Conservation (phyloP, 2,888 invertebrate species). For the Catocala nupta region DNA sequence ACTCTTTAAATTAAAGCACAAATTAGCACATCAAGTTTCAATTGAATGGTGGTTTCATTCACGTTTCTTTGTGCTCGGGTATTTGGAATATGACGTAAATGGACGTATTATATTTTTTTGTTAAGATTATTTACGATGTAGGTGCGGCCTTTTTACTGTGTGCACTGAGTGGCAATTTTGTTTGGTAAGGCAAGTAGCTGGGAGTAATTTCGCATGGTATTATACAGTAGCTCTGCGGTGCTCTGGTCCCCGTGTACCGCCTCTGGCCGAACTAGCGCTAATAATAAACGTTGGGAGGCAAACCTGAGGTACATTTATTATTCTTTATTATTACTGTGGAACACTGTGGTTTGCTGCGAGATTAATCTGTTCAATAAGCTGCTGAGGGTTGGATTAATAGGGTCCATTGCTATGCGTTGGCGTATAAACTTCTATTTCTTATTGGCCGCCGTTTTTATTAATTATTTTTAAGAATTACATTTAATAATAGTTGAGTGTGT, state of each 20-base stretch:
- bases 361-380: slow-evolving; percentile 49
- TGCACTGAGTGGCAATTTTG: slow-evolving; percentile 45
- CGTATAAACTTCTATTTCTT: slow-evolving; percentile 4
- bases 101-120: slow-evolving; percentile 52
- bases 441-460: background rate
- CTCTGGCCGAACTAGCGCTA: slow-evolving; percentile 57
- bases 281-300: slow-evolving; percentile 54
- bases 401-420: slow-evolving; percentile 25
- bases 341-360: slow-evolving; percentile 47
- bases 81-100: slow-evolving; percentile 75
- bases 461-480: background rate
- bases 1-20: slow-evolving; percentile 25
- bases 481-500: too few species aligned
- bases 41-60: slow-evolving; percentile 76
- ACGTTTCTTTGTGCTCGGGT: slow-evolving; percentile 73
- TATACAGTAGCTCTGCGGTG: slow-evolving; percentile 62
- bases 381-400: slow-evolving; percentile 42
- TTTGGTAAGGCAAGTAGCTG: slow-evolving; percentile 46
- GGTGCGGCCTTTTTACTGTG: slow-evolving; percentile 39
- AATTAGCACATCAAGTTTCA: slow-evolving; percentile 21
- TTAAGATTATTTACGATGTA: slow-evolving; percentile 51
- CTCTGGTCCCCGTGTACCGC: slow-evolving; percentile 62
- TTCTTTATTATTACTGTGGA: slow-evolving; percentile 51
- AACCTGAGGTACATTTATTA: slow-evolving; percentile 55
- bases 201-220: slow-evolving; percentile 45